Evolutionary conservation across 2,797 vertebrate genomes (phyloP).

Genomic region (Onychomys arenicola): DNA sequence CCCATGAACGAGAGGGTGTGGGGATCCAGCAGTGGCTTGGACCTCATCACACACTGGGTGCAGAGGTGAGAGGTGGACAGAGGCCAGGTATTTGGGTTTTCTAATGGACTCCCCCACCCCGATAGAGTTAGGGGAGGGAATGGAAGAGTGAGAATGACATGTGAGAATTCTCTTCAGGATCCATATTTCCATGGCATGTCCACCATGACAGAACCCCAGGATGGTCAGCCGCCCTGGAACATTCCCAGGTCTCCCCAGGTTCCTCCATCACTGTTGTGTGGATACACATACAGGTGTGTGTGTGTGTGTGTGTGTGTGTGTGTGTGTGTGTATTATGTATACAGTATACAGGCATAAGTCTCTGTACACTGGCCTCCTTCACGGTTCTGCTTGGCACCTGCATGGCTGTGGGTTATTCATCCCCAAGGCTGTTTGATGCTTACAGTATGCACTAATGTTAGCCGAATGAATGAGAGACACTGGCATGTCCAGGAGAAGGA

Average conservation of each 20-base stretch:
- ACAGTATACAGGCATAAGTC: neutral
- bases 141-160: neutral
- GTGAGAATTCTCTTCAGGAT: neutral
- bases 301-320: no score
- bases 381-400: neutral
- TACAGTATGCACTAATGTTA: neutral
- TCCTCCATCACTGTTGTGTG: neutral
- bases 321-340: neutral
- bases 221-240: neutral
- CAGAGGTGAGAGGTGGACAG: neutral
- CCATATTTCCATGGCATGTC: neutral
- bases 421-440: neutral
- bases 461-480: neutral
- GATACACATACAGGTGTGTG: no score
- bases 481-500: neutral
- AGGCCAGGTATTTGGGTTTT: neutral
- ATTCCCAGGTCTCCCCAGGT: neutral
- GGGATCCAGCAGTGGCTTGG: neutral
- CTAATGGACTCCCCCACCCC: neutral
- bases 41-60: neutral
- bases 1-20: accelerated
- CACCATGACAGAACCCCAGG: neutral
- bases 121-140: accelerated
- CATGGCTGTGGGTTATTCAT: neutral
- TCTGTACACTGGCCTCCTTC: neutral